Base-by-base conservation (phyloP, 2,888 invertebrate genomes). In the Acrobasis repandana region DNA sequence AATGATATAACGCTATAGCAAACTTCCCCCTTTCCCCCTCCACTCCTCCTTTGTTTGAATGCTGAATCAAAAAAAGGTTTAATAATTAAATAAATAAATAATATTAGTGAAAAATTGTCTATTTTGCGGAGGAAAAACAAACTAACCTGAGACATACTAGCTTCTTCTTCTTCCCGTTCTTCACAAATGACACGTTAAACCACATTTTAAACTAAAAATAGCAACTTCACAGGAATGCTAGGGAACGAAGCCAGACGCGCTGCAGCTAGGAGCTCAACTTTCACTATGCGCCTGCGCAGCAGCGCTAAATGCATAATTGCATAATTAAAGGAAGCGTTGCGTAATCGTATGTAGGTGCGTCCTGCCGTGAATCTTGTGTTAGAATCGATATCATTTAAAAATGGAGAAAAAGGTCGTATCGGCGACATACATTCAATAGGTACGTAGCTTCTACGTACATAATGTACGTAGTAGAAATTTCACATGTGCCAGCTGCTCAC, bases 91-190 rank as follows among this genome's bases (percentile, higher is more conserved):
- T 20, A 20, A 20, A 28, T 6, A 28, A 28, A 28, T 28, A 4
- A 6, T 28, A 28, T 28, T 28, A 8, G 28, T 6, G 28, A 5
- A 28, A 28, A 28, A 28, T 28, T 8, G 28, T 5, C 6, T 3
- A 38, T 43, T 11, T n/a, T 10, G 43, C 11, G 14, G 43, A 43
- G 14, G 2, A 50, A 8, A n/a, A 46, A 43, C 16, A 33, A 65
- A 86, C 87, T 88, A 67, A 88, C 88, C 86, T 83, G 62, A 86
- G 77, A 71, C 74, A 81, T 63, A 87, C 70, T 54, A 86, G 70
- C 67, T 80, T 81, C 70, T 80, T 77, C 67, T 81, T 83, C 56
- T 81, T 78, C 36, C 83, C 81, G 56, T 78, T 79, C 56, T 78
- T 79, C 63, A 85, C 79, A 66, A 86, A 76, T 61, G 84, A 82